Evolutionary conservation across 2,888 invertebrate genomes (phyloP), one percentile per base, ranked within the genome.

Genomic region (Zygogramma bicolorata): DNA sequence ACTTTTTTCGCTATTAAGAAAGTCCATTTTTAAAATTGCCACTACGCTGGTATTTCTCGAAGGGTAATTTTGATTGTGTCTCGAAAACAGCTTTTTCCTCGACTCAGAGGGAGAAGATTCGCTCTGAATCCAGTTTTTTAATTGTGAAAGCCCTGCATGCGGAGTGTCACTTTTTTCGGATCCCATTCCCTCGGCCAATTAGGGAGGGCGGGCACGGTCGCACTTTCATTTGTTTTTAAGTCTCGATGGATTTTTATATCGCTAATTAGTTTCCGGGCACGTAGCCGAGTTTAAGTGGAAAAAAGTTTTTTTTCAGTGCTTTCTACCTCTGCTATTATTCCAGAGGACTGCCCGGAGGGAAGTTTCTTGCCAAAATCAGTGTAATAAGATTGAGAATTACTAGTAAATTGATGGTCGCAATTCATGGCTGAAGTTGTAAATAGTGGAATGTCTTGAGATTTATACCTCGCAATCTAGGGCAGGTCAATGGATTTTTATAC

Each of bases 181-280:
- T 74, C 74, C 68, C 78, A 75, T 81, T 78, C 62, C 71, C 74
- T 49, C 31, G 65, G 53, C 68, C 74, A 74, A 74, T 74, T 74
- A 74, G 58, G 66, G 40, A 74, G 71, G 74, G 74, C 73, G 73
- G 60, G 67, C 65, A 73, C 74, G 69, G 76, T 76, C 79, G 82
- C 84, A 85, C 86, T 86, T 86, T 86, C 86, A 86, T 86, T 86
- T 85, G 86, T 85, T 85, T 84, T 83, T 79, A 79, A 80, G 84
- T 85, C 86, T 85, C 86, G 84, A 82, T 85, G 86, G 87, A 87
- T 87, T 88, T 88, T 87, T 87, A 87, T 86, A 84, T 85, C 84
- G 82, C 86, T 88, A 88, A 88, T 88, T 88, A 87, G 86, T 87
- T 87, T 86, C 85, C 81, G 68, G 83, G 85, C 87, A 86, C 87